Conservation (phyloP, 2,113 vertebrate species). For the Girardinichthys multiradiatus region DNA sequence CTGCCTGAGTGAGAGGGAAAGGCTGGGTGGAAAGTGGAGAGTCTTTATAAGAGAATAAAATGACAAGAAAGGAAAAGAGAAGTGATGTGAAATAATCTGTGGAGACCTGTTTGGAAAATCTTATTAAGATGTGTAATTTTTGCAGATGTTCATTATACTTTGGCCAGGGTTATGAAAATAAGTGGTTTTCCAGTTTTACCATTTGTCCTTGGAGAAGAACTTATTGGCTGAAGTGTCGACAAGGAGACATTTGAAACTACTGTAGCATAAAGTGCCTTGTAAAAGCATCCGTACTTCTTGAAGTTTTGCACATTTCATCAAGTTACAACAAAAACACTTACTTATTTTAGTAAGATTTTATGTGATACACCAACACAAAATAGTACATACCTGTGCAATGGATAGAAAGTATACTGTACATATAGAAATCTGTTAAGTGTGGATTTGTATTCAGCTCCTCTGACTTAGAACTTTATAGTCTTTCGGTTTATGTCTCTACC, state of each 20-base stretch:
- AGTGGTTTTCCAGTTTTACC: conserved; percentile 47
- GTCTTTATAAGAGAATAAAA: conserved; percentile 5
- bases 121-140: conserved; percentile 61
- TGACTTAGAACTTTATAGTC: neutral
- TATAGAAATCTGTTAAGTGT: neutral
- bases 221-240: conserved; percentile 23
- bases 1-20: conserved; percentile 50
- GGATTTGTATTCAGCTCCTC: neutral
- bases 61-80: neutral
- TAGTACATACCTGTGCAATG: neutral
- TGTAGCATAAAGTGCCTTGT: conserved; percentile 2
- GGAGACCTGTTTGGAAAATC: conserved; percentile 56
- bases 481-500: neutral
- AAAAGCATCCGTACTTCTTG: neutral
- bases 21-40: conserved; percentile 19
- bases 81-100: conserved; percentile 44
- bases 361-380: neutral
- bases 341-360: too few species aligned
- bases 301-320: neutral
- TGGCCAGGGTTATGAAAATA: conserved; percentile 64
- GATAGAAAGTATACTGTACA: neutral
- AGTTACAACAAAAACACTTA: neutral
- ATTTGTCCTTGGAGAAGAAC: conserved; percentile 62
- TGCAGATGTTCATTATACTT: conserved; percentile 70
- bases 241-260: conserved; percentile 38